These are phyloP conservation scores for Rhyacophila evoluta DNA, from an alignment of 2,888 invertebrate species.

Conservation along the genomic window DNA sequence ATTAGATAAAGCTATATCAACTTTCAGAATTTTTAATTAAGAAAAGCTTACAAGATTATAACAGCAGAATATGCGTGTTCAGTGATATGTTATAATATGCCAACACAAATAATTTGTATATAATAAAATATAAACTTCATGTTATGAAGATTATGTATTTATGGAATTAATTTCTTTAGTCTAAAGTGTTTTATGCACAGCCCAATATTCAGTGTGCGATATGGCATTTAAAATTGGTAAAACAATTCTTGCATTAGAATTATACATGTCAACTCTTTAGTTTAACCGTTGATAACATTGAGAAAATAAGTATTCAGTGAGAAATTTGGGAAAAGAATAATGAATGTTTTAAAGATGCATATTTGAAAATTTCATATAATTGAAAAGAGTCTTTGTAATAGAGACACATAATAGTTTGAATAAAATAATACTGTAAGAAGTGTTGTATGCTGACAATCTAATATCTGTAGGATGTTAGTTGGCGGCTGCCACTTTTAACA, in stretches of 20 bases:
- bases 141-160: too few species aligned
- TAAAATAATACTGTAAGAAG: neutral
- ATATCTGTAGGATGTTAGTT: constrained; percentile 13
- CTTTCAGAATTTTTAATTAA: too few species aligned
- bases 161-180: too few species aligned
- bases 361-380: neutral
- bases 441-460: constrained; percentile 24
- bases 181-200: too few species aligned
- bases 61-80: too few species aligned
- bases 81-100: too few species aligned
- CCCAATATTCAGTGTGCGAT: too few species aligned
- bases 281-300: neutral
- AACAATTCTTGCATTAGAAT: neutral
- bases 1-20: too few species aligned
- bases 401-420: neutral
- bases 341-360: neutral
- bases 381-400: neutral
- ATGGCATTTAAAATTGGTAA: too few species aligned
- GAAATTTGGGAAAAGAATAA: neutral
- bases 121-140: too few species aligned
- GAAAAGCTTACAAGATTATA: too few species aligned
- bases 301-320: neutral
- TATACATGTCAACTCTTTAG: neutral
- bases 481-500: constrained; percentile 49
- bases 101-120: too few species aligned